Evolutionary conservation across 37 sponge, comb jelly and placozoan genomes (phyloP), one percentile per base, ranked within the genome.

Genomic region (Halisarca cf. caerulea): DNA sequence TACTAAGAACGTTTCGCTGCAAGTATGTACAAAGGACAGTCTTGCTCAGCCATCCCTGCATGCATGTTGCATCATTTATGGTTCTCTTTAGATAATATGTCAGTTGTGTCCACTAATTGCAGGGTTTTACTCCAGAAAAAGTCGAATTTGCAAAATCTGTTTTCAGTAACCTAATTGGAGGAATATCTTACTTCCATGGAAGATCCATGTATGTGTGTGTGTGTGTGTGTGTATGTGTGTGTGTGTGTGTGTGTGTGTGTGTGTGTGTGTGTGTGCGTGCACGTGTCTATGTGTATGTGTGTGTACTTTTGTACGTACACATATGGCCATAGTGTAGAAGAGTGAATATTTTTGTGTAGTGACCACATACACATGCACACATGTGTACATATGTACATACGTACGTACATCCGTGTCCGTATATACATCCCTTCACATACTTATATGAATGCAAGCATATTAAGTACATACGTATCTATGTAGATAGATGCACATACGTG

Each of bases 161-260:
- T 17, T 93, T 99, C 82, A 99, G 99, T 57, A 96, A 95, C 77
- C 86, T 96, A 34, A 80, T 99, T 81, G 99, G 99, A 58, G 97
- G 99, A 25, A 95, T 99, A 36, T 95, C 98, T 8, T 99, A 96
- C 80, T 99, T 99, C 80, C 90, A 94, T 60, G 99, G 99, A 20
- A 43, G 74, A 33, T 98, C 98, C 40, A 88, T 57, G 93, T 90
- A 80, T 37, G 86, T 55, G 15, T 27, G 51, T 47, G 51, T 47
- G 51, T 47, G 51, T 47, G 9, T 47, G 9, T 11, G 6, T 47
- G 11, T 47, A 14, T 11, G 11, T 47, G 11, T 11, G 11, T 47
- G 11, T 11, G 51, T 47, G 11, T 11, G 11, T 47, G 11, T 47
- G 11, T 47, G 51, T 47, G 51, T 47, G 51, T 47, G 9, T 47